phyloP scores from a whole-genome alignment of 1,140 invertebrate species.

The Calliphora vicina region DNA sequence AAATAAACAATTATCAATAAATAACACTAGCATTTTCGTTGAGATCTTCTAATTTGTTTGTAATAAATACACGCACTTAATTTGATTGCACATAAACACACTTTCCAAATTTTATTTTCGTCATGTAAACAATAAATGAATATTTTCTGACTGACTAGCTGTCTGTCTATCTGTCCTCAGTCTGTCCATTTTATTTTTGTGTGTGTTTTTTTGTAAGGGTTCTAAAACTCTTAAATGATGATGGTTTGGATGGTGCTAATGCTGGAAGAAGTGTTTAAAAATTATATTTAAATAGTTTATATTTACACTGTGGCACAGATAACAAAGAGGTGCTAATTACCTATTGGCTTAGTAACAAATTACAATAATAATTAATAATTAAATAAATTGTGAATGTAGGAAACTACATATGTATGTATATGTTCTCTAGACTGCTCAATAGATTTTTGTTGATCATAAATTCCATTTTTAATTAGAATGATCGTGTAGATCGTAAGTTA shows the following conservation, averaged over 20 bases:
- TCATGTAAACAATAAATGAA: slow-evolving; percentile 23
- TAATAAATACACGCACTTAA: background rate
- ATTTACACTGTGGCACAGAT: slow-evolving; percentile 31
- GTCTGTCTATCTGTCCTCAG: background rate
- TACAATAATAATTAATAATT: background rate
- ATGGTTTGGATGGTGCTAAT: too few relatives aligned
- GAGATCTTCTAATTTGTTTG: too few relatives aligned
- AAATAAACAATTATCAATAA: too few relatives aligned
- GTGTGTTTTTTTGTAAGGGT: background rate
- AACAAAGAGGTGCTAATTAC: slow-evolving; percentile 42
- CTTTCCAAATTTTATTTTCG: background rate
- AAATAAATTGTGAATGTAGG: too few relatives aligned
- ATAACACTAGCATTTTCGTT: too few relatives aligned
- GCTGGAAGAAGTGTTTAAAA: background rate
- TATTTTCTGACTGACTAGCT: background rate
- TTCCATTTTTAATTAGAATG: too few relatives aligned
- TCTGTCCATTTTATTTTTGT: background rate
- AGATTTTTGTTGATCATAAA: too few relatives aligned
- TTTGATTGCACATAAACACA: background rate
- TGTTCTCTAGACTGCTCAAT: too few relatives aligned
- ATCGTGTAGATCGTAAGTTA: too few relatives aligned
- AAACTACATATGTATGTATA: too few relatives aligned
- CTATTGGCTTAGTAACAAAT: slow-evolving; percentile 32
- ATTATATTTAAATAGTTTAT: background rate
- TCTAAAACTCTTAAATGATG: background rate